Evolutionary conservation across 2,888 invertebrate species (phyloP), one percentile per base, ranked within the genome.

Genomic region (Brachylomia viminalis): DNA sequence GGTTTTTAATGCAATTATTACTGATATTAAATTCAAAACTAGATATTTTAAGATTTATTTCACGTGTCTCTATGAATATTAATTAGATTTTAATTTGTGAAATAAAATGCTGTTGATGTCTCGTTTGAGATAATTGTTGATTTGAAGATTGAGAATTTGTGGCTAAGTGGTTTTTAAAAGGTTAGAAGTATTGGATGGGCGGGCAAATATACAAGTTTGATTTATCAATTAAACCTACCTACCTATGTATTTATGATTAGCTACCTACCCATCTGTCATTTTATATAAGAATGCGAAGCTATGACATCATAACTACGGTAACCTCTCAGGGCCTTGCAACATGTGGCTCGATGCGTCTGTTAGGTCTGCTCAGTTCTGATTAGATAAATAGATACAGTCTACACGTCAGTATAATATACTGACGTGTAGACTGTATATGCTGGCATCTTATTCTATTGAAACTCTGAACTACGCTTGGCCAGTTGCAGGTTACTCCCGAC

Each of bases 1-100:
- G 56, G 70, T 68, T 86, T 77, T 80, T 77, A 85, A 85, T 89
- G 84, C 88, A 89, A 86, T 89, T 87, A 90, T 81, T 82, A 70
- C 54, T 82, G 69, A 77, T 83, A 79, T 82, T 79, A 82, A 78
- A 78, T 83, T 77, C 54, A 67, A 79, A 87, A 85, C 80, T 69
- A 69, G 75, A 79, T 80, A 76, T 71, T 38, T 15, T 56, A 78
- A 80, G 83, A 88, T 88, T 88, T 87, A 88, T 88, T 72, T 75
- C 65, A 42, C 64, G 54, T 65, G 0, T 77, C 6, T 67, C 6
- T 75, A 87, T 87, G 86, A 87, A 87, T 88, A 87, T 87, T 88
- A 86, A 87, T 80, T 75, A n/a, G 23, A 45, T 56, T 81, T 64
- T 75, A 79, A 84, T 87, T 72, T 74, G 30, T 54, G 54, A 64